Base-by-base conservation (phyloP, 2,113 vertebrate genomes). In the Podilymbus podiceps region DNA sequence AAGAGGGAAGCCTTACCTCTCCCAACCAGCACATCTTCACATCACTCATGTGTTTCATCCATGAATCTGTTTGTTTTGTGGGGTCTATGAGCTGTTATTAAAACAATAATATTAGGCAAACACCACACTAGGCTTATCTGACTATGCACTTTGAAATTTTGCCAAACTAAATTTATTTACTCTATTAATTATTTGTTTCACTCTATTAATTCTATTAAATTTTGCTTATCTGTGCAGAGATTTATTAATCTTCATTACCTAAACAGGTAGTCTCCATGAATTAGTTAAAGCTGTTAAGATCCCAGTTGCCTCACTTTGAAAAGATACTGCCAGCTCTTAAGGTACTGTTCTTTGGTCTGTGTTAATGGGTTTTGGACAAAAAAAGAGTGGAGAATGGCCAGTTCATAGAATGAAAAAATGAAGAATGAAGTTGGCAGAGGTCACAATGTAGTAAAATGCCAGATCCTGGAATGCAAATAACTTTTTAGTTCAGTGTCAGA, bases 11-110 rank as follows among this genome's bases (percentile, higher is more conserved):
- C 21, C 56, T 58, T 22, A 8, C 7, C 6, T 14, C 14, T 58
- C 67, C 31, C 7, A 3, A 10, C 58, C 46, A 90, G 28, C 21
- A 7, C 47, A n/a, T 30, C 31, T 80, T 23, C 38, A n/a, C 20
- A 15, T 81, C 8, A 1, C 6, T 44, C 8, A 24, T 1, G 0
- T 60, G 24, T 24, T 78, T 68, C 2, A 38, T 71, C 15, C 14
- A 1, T 7, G 6, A 63, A 33, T 19, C 20, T 83, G 0, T 9
- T 78, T 12, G 0, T 6, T 25, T 69, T 40, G 2, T 5, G 12
- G 13, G 7, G 3, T 23, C 21, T 44, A 8, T 7, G 25, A 55
- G 14, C 4, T 81, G 23, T 42, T 89, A 71, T 40, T 62, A 15
- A 89, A 52, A 6, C 1, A 9, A 47, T 24, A 74, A 46, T 31